These are phyloP conservation scores for Corvus cornix DNA, from an alignment of 2,113 vertebrate species.

Conservation along the genomic window DNA sequence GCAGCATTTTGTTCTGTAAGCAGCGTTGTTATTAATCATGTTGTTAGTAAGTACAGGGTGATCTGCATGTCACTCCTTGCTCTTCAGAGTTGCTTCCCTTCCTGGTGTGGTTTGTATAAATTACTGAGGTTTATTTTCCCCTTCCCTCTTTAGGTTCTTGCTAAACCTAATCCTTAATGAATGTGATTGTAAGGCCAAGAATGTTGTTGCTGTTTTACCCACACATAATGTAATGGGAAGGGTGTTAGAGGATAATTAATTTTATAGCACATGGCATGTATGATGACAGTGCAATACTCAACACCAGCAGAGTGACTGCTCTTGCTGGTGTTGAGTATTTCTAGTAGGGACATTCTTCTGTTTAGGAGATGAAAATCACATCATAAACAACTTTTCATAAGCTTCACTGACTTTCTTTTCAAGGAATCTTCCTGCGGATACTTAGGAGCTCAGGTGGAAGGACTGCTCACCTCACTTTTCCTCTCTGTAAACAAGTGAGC, in stretches of 20 bases:
- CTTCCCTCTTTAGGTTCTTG: neutral
- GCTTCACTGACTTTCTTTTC: neutral
- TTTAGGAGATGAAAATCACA: neutral
- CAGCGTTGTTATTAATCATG: neutral
- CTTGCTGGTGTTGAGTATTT: neutral
- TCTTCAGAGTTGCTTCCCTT: neutral
- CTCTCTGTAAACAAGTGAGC: neutral
- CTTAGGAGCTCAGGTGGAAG: neutral
- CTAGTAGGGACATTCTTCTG: neutral
- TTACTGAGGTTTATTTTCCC: neutral
- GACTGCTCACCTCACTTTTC: accelerated
- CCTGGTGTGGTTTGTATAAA: neutral
- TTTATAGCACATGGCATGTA: neutral
- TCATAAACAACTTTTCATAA: neutral
- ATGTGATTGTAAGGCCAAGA: neutral
- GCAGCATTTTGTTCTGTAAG: neutral
- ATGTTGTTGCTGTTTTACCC: neutral
- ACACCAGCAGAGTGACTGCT: neutral
- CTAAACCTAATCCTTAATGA: neutral
- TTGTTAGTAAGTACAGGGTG: neutral
- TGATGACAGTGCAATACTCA: neutral
- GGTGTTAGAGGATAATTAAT: neutral
- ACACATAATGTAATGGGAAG: neutral
- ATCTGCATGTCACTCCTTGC: neutral
- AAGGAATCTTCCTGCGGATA: neutral